phyloP scores from a whole-genome alignment of 2,888 invertebrate genomes.

The Drosophila tanythrix region DNA sequence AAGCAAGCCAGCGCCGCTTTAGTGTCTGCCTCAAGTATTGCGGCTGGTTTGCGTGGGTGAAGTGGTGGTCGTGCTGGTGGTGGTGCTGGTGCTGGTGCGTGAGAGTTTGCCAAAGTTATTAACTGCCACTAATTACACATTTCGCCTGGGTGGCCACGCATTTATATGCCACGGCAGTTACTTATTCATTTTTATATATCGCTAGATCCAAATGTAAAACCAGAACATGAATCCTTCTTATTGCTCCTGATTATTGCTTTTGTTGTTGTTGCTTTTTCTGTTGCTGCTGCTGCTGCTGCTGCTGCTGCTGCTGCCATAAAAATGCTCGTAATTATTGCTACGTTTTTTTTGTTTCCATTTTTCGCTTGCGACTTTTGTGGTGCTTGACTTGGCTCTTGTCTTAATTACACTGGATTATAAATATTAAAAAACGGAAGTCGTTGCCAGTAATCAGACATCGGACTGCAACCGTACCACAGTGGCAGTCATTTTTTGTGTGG shows the following conservation, averaged over 20 bases:
- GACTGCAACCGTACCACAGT: slow-evolving; percentile 35
- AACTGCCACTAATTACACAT: slow-evolving; percentile 73
- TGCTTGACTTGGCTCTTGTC: slow-evolving; percentile 56
- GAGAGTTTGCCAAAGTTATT: slow-evolving; percentile 69
- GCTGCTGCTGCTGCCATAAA: slow-evolving; percentile 39
- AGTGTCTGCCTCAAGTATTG: slow-evolving; percentile 11
- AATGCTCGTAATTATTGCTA: slow-evolving; percentile 62
- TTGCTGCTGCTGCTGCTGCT: not conserved
- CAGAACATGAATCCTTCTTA: slow-evolving; percentile 40
- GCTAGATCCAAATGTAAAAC: slow-evolving; percentile 30
- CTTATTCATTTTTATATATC: slow-evolving; percentile 40
- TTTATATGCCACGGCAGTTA: slow-evolving; percentile 66
- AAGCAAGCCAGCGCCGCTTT: slow-evolving; percentile 17
- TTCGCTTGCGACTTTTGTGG: slow-evolving; percentile 32
- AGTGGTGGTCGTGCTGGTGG: not conserved
- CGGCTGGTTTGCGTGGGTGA: not conserved
- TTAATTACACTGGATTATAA: slow-evolving; percentile 72
- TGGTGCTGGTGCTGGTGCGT: slow-evolving; percentile 34
- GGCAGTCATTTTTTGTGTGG: slow-evolving; percentile 13
- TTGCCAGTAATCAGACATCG: slow-evolving; percentile 64
- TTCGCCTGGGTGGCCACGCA: slow-evolving; percentile 62
- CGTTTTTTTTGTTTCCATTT: slow-evolving; percentile 22
- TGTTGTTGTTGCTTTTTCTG: not conserved
- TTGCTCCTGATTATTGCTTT: slow-evolving; percentile 7
- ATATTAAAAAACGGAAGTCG: slow-evolving; percentile 70